Evolutionary conservation across 2,888 invertebrate genomes (phyloP).

Genomic region (Cyaniris semiargus): DNA sequence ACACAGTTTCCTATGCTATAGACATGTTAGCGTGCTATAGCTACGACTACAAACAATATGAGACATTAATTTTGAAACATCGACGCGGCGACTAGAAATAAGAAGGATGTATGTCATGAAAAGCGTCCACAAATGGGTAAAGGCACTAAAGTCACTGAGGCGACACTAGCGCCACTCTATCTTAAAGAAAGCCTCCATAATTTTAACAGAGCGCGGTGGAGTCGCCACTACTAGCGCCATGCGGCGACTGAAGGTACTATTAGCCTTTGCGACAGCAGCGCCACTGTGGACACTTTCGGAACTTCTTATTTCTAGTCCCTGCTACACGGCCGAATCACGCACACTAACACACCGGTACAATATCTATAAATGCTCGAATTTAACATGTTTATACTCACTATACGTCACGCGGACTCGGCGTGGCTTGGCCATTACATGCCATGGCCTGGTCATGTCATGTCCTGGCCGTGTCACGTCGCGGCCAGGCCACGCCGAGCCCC

Average conservation of each 20-base stretch:
- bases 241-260: neutral
- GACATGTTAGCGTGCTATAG: slow-evolving; percentile 59
- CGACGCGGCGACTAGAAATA: slow-evolving; percentile 1
- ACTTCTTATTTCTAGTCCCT: neutral
- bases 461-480: neutral
- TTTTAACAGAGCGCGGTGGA: neutral
- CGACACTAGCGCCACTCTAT: neutral
- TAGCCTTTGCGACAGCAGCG: neutral
- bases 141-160: neutral
- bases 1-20: slow-evolving; percentile 63
- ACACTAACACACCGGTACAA: slow-evolving; percentile 67
- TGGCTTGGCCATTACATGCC: neutral
- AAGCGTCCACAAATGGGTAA: neutral
- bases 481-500: slow-evolving; percentile 11
- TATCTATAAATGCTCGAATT: slow-evolving; percentile 74
- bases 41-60: slow-evolving; percentile 40
- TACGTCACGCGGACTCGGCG: slow-evolving; percentile 32
- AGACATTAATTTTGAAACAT: slow-evolving; percentile 40
- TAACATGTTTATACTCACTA: slow-evolving; percentile 60
- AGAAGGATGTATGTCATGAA: neutral
- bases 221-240: neutral
- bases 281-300: neutral
- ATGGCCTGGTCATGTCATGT: neutral
- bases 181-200: no score
- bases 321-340: slow-evolving; percentile 51